Evolutionary conservation across 2,888 invertebrate species (phyloP), one percentile per base, ranked within the genome.

Genomic region (Phaonia tiefii): DNA sequence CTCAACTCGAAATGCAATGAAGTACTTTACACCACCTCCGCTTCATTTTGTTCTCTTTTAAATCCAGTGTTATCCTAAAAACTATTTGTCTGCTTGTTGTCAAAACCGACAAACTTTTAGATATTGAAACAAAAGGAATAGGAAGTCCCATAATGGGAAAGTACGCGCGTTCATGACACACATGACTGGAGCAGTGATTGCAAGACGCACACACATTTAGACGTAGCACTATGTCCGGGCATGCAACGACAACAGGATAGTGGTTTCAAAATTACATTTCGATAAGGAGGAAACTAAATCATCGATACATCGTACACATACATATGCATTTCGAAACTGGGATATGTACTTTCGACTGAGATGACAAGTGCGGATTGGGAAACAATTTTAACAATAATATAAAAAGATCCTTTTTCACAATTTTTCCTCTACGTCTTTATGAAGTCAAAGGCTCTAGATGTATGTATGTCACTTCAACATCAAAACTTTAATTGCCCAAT

Each of bases 81-180:
- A 75, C 72, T 65, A 72, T 78, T 78, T 78, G 75, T 69, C 78
- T 72, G 69, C 60, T 78, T 81, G 51, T 49, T 75, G 67, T 69
- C 72, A 69, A 78, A 63, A 63, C 20, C 63, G 63, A 75, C 69
- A 81, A 81, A 81, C 71, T 75, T 81, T 70, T 15, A 31, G 42
- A 75, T 49, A 54, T 46, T 56, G 65, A 69, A 78, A 65, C 67
- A 71, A 81, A n/a, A 71, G 56, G 1, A 1, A 10, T 20, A 22
- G 31, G 54, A 75, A 75, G 39, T 69, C 69, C 42, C 72, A 42
- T 31, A 69, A 66, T 58, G 42, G 22, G 5, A 65, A 70, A 71
- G 44, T 75, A 11, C 13, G 63, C 42, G n/a, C 51, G 49, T 8
- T 31, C 44, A 25, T 51, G 42, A 58, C 26, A 60, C 17, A 46